These are phyloP conservation scores for Felis catus DNA, from an alignment of 2,113 vertebrate genomes.

Conservation along the genomic window DNA sequence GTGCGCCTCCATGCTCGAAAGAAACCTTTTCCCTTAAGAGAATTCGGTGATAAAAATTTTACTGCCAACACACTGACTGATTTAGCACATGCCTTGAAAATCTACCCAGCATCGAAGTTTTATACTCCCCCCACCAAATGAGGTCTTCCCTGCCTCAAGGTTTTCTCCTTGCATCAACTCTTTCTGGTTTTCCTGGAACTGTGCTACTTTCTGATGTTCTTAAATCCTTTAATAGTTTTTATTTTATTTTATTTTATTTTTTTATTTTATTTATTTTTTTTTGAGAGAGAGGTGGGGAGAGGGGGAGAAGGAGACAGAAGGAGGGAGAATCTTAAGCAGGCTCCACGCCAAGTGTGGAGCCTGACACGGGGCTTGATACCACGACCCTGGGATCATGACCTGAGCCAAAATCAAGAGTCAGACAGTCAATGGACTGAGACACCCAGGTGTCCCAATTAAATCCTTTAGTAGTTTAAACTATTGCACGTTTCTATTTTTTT, in stretches of 20 bases:
- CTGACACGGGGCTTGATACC: too few relatives aligned
- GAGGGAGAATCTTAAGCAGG: too few relatives aligned
- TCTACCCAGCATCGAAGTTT: neutral
- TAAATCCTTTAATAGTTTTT: neutral
- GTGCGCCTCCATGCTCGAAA: neutral
- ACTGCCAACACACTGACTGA: neutral
- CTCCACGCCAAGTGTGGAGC: too few relatives aligned
- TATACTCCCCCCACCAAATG: neutral
- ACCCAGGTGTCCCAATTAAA: neutral
- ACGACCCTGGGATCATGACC: too few relatives aligned
- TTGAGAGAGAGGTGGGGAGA: too few relatives aligned
- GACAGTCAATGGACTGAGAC: too few relatives aligned
- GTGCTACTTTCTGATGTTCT: neutral
- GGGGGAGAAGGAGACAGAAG: too few relatives aligned
- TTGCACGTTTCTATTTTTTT: neutral
- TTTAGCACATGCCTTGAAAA: neutral
- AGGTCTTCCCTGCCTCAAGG: neutral
- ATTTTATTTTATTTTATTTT: too few relatives aligned
- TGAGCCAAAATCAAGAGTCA: too few relatives aligned
- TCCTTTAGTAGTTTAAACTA: neutral
- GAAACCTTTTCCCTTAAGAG: neutral
- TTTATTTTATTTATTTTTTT: too few relatives aligned
- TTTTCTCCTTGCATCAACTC: neutral
- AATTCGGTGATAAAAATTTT: neutral
- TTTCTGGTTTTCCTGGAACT: neutral